These are phyloP conservation scores for Onychomys leucogaster DNA, from an alignment of 2,797 vertebrate genomes.

Conservation along the genomic window DNA sequence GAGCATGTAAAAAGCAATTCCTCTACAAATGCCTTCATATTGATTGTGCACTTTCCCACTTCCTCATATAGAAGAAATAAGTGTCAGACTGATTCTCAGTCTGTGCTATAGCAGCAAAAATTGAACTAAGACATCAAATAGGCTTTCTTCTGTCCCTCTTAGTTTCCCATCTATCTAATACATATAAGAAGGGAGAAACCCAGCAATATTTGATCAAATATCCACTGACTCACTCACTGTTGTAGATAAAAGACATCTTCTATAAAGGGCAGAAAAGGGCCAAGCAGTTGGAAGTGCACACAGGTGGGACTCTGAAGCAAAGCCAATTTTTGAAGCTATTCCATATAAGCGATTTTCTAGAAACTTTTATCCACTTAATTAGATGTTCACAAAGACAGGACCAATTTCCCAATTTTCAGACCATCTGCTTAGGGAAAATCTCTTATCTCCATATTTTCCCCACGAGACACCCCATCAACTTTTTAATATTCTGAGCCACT, in stretches of 20 bases:
- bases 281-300: background rate
- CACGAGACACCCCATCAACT: background rate
- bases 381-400: slow-evolving; percentile 1
- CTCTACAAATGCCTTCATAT: background rate
- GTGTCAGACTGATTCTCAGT: background rate
- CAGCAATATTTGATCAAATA: slow-evolving; percentile 31
- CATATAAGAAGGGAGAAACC: background rate
- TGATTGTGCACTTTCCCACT: background rate
- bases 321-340: background rate
- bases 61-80: background rate
- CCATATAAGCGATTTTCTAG: background rate
- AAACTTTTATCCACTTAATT: slow-evolving; percentile 34
- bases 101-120: background rate
- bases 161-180: slow-evolving; percentile 6
- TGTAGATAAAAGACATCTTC: slow-evolving; percentile 16
- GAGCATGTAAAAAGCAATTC: background rate
- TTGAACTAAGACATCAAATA: background rate
- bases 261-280: background rate
- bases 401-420: background rate
- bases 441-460: background rate
- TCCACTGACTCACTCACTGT: background rate
- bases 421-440: background rate
- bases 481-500: slow-evolving; percentile 14
- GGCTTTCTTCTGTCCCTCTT: background rate
- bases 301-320: background rate